Base-by-base conservation (phyloP, 1,140 invertebrate genomes). In the Heliconius himera region DNA sequence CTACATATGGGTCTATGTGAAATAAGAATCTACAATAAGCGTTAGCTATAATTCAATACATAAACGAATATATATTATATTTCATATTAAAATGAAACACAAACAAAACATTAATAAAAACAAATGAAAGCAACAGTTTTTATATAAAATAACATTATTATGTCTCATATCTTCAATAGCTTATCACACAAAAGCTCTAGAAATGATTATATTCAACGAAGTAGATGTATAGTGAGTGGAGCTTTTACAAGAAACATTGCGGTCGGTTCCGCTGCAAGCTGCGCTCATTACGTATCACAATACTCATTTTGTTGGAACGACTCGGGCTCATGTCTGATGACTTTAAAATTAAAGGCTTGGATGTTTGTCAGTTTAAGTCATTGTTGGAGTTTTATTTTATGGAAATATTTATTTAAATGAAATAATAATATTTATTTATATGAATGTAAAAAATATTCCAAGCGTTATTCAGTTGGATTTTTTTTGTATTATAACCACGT, bases 171-270 rank as follows among this genome's bases (percentile, higher is more conserved):
- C 36, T 76, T 70, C 38, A 76, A 76, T 70, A 38, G 38, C 56
- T 36, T 49, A 70, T 60, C 41, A 3, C 22, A 70, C 74, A 76
- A 76, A 76, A 70, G 74, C 38, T 49, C 56, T 70, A 70, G 60
- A 70, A 76, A 76, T 66, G 56, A 76, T 76, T 76, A 76, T 70
- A 76, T 54, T 60, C 36, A 70, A 70, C 74, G 74, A 76, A 76
- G 74, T 70, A 66, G 60, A 76, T 49, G 60, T 75, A 66, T 66
- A 66, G 60, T 29, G 54, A 76, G 56, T 70, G 66, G 56, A 76
- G 74, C 29, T 29, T 76, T 56, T 76, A 70, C 66, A 66, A 20
- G 38, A 41, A 76, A 76, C 74, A 76, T 33, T 76, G 60, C 74
- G 74, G 74, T 70, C 60, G 74, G 38, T 49, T 75, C 51, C 74